Conservation (phyloP, 2,888 invertebrate species). For the Tiphia femorata region DNA sequence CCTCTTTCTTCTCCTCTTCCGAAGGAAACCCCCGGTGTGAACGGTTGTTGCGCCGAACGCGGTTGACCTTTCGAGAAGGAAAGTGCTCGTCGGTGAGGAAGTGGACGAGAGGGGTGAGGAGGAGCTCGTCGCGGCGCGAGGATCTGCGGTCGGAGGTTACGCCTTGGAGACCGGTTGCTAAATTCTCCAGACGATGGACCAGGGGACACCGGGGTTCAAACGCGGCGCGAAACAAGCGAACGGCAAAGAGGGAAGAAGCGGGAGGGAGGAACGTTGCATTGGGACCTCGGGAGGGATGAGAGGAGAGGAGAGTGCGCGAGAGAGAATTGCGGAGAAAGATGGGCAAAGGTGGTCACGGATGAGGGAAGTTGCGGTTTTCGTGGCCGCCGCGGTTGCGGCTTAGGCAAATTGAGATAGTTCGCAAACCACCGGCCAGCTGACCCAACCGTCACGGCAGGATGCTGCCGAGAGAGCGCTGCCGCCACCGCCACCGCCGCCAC, state of each 20-base stretch:
- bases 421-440: conserved; percentile 63
- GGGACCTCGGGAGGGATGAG: no score
- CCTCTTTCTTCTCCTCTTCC: no score
- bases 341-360: conserved; percentile 50
- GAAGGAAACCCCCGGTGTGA: no score
- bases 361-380: conserved; percentile 52
- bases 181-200: conserved; percentile 30
- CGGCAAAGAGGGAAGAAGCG: no score
- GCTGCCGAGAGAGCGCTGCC: conserved; percentile 27
- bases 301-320: conserved; percentile 28
- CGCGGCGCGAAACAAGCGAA: conserved; percentile 10
- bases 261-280: no score
- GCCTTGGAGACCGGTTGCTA: conserved; percentile 28
- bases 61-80: not conserved
- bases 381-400: conserved; percentile 54
- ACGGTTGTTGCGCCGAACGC: no score
- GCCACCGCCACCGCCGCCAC: no score
- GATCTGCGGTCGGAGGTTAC: conserved; percentile 35
- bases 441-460: conserved; percentile 53
- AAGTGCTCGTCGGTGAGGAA: not conserved
- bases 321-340: conserved; percentile 52
- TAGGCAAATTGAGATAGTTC: conserved; percentile 63
- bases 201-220: conserved; percentile 4
- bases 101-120: not conserved
- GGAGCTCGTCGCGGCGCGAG: conserved; percentile 5